Evolutionary conservation across 2,888 invertebrate species (phyloP), one percentile per base, ranked within the genome.

Genomic region (Synergus gifuensis): DNA sequence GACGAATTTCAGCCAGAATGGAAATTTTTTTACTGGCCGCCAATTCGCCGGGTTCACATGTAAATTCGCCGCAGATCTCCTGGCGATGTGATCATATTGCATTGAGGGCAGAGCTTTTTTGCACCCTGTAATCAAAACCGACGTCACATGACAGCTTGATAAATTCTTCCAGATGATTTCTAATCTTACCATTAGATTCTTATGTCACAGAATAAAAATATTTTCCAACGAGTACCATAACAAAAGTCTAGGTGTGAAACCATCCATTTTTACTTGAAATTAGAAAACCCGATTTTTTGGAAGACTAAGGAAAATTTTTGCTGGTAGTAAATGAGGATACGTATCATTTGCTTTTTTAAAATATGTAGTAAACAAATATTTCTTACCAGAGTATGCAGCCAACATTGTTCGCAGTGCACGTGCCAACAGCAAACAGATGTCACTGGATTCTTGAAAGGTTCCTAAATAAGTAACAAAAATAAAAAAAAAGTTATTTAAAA

Each of bases 401-500:
- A 96, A 90, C 96, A 96, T 84, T 95, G 94, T 93, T 98, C 98
- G 89, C 98, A 98, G 92, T 98, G 97, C 0, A 98, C 98, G 92
- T 98, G 98, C 98, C 98, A 98, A 92, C 98, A 98, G 89, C 97
- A 97, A 81, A 98, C 96, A 0, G 98, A 98, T 77, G 98, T 97
- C 8, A 98, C 96, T 0, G 98, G 98, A 62, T 96, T 97, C 78
- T 94, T 94, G 92, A 97, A 97, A 46, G 95, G 94, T 77, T 97
- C 98, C 95, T 95, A 89, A 9, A 93, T 92, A 64, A 83, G 28
- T 64, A 82, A 76, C 11, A 79, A 18, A 49, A 63, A 44, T 11
- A 40, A 36, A 54, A 36, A 36, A 28, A 49, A 67, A 54, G 2
- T 54, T 8, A 36, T n/a, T 7, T n/a, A 9, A 54, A 8, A 2